Evolutionary conservation across 2,888 invertebrate species (phyloP), one percentile per base, ranked within the genome.

Genomic region (Hofmannophila pseudospretella): DNA sequence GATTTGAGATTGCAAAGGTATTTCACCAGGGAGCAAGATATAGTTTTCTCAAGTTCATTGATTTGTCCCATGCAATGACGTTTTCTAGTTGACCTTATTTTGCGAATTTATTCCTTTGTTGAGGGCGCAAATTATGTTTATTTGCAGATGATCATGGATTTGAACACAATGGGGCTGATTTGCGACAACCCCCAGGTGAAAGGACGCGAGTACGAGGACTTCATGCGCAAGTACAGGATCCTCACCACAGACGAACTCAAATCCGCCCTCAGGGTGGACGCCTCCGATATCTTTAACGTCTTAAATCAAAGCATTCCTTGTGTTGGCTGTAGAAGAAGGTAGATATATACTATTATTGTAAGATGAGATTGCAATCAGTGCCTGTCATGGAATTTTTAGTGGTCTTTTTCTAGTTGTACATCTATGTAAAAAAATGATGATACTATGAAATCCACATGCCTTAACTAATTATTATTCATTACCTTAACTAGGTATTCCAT

Each of bases 321-420:
- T 88, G 96, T 97, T 64, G 97, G 97, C 45, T 97, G 97, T 82
- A 89, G 97, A 49, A 90, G 95, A 89, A 95, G 95, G 96, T 95
- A 88, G 23, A 20, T 20, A 20, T 4, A 20, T 23, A 23, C n/a
- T 23, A 2, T 3, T 19, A 19, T 19, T n/a, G n/a, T n/a, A n/a
- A n/a, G n/a, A n/a, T n/a, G n/a, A n/a, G n/a, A n/a, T n/a, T n/a
- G n/a, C n/a, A n/a, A n/a, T n/a, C n/a, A n/a, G n/a, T n/a, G n/a
- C n/a, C n/a, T n/a, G n/a, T n/a, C n/a, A n/a, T n/a, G n/a, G n/a
- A n/a, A n/a, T n/a, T n/a, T n/a, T n/a, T n/a, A n/a, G n/a, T n/a
- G n/a, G n/a, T n/a, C n/a, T n/a, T n/a, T n/a, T n/a, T n/a, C n/a
- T n/a, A n/a, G n/a, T n/a, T n/a, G n/a, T n/a, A n/a, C n/a, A n/a